Percentiles rank a stretch among this genome's conserved stretches.
Conservation (phyloP, 2,113 vertebrate species). For the Callorhinus ursinus region DNA sequence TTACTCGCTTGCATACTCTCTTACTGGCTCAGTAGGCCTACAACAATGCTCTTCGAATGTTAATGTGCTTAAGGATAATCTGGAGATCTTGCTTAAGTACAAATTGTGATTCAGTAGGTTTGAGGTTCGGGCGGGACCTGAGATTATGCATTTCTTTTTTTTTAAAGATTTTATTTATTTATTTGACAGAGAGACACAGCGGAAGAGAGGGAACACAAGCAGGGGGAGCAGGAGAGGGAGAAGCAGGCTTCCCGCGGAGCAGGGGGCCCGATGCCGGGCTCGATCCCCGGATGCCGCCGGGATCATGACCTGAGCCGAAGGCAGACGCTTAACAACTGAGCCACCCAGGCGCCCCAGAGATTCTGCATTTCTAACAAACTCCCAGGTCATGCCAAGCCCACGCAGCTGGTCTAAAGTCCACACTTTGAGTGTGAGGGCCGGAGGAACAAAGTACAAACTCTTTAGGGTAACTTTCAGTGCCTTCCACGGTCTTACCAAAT, state of each 20-base stretch:
- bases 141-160: not conserved
- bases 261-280: no score
- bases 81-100: slow-evolving; percentile 38
- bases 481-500: not conserved
- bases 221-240: no score
- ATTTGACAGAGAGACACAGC: no score
- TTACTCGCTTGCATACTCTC: not conserved
- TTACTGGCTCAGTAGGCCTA: slow-evolving; percentile 1
- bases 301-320: no score
- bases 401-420: slow-evolving; percentile 38
- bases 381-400: not conserved
- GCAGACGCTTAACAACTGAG: no score
- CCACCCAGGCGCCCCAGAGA: not conserved
- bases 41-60: not conserved
- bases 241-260: no score
- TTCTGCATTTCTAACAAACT: slow-evolving; percentile 1
- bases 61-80: not conserved
- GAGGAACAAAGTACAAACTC: slow-evolving; percentile 52
- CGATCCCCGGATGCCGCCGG: no score
- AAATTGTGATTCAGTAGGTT: slow-evolving; percentile 3
- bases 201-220: no score
- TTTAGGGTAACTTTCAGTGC: not conserved
- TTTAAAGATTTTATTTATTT: no score
- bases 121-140: not conserved
- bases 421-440: not conserved